Evolutionary conservation across 2,888 invertebrate species (phyloP).

Genomic region (Venusia cambrica): DNA sequence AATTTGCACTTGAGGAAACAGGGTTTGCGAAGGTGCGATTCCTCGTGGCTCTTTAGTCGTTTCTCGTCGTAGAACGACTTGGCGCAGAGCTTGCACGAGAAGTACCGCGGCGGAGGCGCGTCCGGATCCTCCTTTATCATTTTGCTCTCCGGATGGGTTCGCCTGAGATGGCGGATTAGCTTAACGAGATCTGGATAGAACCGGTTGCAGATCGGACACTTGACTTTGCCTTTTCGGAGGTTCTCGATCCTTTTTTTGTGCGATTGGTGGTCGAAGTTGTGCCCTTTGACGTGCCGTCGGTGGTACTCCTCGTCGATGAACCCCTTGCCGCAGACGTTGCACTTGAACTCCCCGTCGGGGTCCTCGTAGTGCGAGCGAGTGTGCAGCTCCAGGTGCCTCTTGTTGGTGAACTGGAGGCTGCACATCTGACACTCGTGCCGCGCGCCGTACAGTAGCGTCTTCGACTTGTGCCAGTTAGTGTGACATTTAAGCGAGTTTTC

Average conservation of each 20-base stretch:
- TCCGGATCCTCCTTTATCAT: slow-evolving; percentile 77
- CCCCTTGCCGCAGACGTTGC: slow-evolving; percentile 73
- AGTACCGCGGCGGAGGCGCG: slow-evolving; percentile 60
- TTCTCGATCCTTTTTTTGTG: slow-evolving; percentile 66
- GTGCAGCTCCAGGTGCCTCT: slow-evolving; percentile 68
- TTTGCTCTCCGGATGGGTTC: slow-evolving; percentile 73
- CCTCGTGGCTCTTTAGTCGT: slow-evolving; percentile 59
- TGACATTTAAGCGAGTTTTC: slow-evolving; percentile 69
- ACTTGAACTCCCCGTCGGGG: slow-evolving; percentile 74
- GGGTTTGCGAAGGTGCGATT: slow-evolving; percentile 64
- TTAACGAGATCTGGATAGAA: slow-evolving; percentile 65
- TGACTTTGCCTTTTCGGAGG: slow-evolving; percentile 64
- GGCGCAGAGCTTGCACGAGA: slow-evolving; percentile 70
- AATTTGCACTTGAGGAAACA: slow-evolving; percentile 72
- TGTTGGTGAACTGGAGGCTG: slow-evolving; percentile 69
- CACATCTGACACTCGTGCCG: slow-evolving; percentile 74
- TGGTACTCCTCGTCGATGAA: slow-evolving; percentile 75
- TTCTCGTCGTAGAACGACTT: slow-evolving; percentile 64
- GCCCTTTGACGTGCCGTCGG: slow-evolving; percentile 74
- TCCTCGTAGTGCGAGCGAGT: slow-evolving; percentile 73
- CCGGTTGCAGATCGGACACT: slow-evolving; percentile 69
- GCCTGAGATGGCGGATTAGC: slow-evolving; percentile 67
- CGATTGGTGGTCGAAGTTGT: slow-evolving; percentile 69
- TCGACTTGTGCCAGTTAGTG: slow-evolving; percentile 67
- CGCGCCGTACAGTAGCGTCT: slow-evolving; percentile 61